Conservation (phyloP, 2,113 vertebrate genomes). For the Aegypius monachus region DNA sequence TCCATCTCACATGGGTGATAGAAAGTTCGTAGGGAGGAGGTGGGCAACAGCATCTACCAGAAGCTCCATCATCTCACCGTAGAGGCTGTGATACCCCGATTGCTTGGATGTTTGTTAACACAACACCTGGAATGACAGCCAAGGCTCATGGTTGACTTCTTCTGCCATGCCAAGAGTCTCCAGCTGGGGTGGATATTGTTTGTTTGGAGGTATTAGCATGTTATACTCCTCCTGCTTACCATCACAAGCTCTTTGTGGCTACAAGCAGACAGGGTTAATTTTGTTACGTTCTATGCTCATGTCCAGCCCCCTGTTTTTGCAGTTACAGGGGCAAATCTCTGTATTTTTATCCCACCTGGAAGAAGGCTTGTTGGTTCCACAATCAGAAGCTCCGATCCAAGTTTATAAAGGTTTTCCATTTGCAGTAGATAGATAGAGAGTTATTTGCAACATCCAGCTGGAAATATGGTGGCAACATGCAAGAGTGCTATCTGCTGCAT, state of each 20-base stretch:
- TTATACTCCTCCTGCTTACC: not conserved
- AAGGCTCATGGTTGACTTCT: not conserved
- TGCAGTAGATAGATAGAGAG: not conserved
- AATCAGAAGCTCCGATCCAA: not conserved
- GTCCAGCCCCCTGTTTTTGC: not conserved
- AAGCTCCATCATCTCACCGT: not conserved
- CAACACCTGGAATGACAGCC: not conserved
- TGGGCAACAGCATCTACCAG: not conserved
- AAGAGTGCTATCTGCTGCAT: not conserved
- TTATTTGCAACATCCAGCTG: not conserved
- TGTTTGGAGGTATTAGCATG: not conserved
- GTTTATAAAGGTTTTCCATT: not conserved
- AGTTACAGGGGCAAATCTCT: not conserved
- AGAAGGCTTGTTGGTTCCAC: not conserved
- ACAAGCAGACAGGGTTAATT: not conserved
- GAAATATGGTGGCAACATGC: not conserved
- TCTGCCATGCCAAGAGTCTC: not conserved
- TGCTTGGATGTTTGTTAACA: accelerated
- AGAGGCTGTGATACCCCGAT: accelerated
- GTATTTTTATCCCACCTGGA: not conserved
- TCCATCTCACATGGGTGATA: not conserved
- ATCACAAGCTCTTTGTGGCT: not conserved
- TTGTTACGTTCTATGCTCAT: not conserved
- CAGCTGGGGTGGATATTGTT: not conserved
- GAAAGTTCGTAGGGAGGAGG: not conserved